These are phyloP conservation scores for Pelagia noctiluca DNA, from an alignment of 30 jellyfish, hydroid and myxozoan species.

Conservation along the genomic window DNA sequence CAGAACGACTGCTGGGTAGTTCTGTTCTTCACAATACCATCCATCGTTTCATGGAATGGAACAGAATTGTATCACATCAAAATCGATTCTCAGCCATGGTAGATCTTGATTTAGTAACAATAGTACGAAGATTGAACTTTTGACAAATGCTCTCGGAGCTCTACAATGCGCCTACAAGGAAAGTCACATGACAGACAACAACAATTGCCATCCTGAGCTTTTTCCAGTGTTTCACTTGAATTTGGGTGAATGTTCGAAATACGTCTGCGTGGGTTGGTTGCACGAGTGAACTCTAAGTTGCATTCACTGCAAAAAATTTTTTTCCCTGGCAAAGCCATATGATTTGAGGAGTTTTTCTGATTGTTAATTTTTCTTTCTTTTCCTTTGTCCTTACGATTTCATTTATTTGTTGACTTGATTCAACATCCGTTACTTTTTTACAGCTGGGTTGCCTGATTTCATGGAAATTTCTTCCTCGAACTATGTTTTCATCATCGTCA, in stretches of 20 bases:
- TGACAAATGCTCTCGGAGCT: background rate
- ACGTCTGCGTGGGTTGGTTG: background rate
- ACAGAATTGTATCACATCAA: too few relatives aligned
- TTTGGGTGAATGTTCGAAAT: background rate
- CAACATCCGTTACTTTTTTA: background rate
- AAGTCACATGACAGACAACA: background rate
- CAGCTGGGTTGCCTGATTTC: background rate
- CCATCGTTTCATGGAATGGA: too few relatives aligned
- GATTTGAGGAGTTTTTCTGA: background rate
- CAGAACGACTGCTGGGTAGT: too few relatives aligned
- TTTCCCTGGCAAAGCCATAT: background rate
- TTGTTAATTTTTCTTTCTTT: background rate
- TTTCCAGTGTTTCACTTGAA: background rate
- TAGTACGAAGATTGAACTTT: too few relatives aligned
- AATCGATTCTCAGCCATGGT: too few relatives aligned
- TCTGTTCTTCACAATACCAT: too few relatives aligned
- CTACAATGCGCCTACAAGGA: background rate
- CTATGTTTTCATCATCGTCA: conserved; percentile 28
- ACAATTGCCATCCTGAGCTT: conserved; percentile 2
- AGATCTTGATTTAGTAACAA: too few relatives aligned
- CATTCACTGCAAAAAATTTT: background rate
- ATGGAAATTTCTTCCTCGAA: conserved; percentile 14
- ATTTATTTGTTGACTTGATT: background rate
- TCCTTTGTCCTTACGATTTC: background rate
- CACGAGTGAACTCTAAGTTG: background rate